A percentile compares a stretch with the other conserved stretches of the same genome.
Conservation (phyloP, 2,797 vertebrate species). For the Phrynocephalus guinanensis region DNA sequence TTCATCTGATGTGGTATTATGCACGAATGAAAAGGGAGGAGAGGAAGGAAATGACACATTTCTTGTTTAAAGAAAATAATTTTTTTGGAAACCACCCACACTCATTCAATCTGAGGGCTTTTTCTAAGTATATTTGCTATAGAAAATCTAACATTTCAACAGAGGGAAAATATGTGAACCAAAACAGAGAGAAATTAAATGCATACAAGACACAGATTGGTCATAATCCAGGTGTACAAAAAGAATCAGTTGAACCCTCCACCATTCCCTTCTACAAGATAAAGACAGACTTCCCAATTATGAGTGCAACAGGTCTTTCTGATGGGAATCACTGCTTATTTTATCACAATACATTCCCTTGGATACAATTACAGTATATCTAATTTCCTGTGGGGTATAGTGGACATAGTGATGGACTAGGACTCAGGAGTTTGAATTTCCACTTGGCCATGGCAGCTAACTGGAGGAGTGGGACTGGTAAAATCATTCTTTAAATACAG, state of each 20-base stretch:
- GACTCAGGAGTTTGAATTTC: no score
- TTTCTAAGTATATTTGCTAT: conserved; percentile 53
- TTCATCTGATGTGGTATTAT: conserved; percentile 75
- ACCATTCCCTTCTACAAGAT: not conserved
- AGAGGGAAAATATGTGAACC: not conserved
- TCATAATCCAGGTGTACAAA: conserved; percentile 38
- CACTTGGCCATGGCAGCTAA: no score
- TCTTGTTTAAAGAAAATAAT: conserved; percentile 47
- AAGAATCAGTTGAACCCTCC: not conserved
- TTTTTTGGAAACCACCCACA: conserved; percentile 34
- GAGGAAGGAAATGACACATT: conserved; percentile 40
- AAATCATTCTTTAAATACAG: no score
- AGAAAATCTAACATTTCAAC: conserved; percentile 50
- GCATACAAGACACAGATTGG: conserved; percentile 28
- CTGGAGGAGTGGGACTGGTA: no score
- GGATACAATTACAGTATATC: no score
- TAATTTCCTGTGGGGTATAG: no score
- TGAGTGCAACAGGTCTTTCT: not conserved
- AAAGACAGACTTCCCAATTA: not conserved
- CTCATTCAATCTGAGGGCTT: conserved; percentile 39
- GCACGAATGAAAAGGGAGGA: conserved; percentile 13
- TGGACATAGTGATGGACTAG: no score
- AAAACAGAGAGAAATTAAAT: conserved; percentile 43
- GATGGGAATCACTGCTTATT: not conserved
- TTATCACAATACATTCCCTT: not conserved